Evolutionary conservation across 1,140 invertebrate species (phyloP), one percentile per base, ranked within the genome.

Genomic region (Macrostomum lignano): DNA sequence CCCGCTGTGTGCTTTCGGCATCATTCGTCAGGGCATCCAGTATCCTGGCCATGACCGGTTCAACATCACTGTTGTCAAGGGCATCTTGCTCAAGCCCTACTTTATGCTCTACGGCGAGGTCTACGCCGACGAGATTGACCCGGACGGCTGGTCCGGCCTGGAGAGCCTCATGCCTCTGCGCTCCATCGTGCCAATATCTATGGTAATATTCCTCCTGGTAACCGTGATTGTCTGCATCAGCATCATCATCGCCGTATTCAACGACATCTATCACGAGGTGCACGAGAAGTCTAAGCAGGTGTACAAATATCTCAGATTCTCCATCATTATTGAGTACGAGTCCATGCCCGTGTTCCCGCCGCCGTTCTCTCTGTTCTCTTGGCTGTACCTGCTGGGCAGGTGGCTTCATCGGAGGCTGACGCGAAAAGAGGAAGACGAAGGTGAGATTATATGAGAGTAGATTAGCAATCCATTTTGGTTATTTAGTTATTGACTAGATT

Each of bases 71-170:
- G 10, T 25, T 21, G 11, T 33, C 20, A 65, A 73, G 58, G 74
- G 88, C 58, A 74, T 91, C 36, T 86, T 86, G 61, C 74, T 73
- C 56, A 74, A 91, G 54, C 84, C 84, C 23, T 68, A 94, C 55
- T 93, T 88, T 58, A 94, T 93, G 84, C 65, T 94, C 46, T 94
- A 93, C 53, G 86, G 86, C 46, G 84, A 93, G 63, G 76, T 94
- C 36, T 93, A 86, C 61, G 82, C 82, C 3, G 71, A 73, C 45
- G 69, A 73, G 46, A 88, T 91, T 32, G 55, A 64, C 38, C 59
- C 60, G 49, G 53, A 55, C 11, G n/a, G n/a, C n/a, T n/a, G n/a
- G n/a, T n/a, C n/a, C n/a, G n/a, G n/a, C n/a, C n/a, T n/a, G n/a
- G n/a, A n/a, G n/a, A n/a, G n/a, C n/a, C n/a, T n/a, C 56, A 65